Base-by-base conservation (phyloP, 2,888 invertebrate species). In the Mechanitis mazaeus region DNA sequence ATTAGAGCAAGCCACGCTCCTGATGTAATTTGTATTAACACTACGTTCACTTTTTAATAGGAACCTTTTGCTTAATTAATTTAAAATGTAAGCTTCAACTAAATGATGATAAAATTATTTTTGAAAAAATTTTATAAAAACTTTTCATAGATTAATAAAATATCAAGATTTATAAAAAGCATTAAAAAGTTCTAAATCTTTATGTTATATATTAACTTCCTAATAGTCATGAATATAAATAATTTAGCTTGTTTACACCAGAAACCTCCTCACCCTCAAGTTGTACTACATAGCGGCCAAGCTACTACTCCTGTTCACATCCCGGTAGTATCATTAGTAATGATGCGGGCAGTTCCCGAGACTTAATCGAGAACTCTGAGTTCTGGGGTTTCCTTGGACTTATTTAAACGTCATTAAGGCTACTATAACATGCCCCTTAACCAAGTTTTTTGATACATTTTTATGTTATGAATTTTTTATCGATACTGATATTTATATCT, bases 401-500 rank as follows among this genome's bases (percentile, higher is more conserved):
- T 75, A 75, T 78, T 76, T 73, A 69, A 61, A 63, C 66, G 76
- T 83, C 84, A 83, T 85, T 85, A 85, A 82, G 78, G 79, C 58
- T 58, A 46, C 54, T 60, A 62, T 64, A 62, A 53, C 60, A 47
- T 56, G 54, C 61, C 57, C 66, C 59, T 66, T 64, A 64, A 66
- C 60, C 7, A 28, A 2, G 7, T 4, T 9, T 42, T 9, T 42
- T 11, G 9, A 6, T 11, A 9, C 9, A 9, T 42, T 42, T 42
- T 42, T 42, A 42, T 42, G 6, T 42, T 9, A 42, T 2, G 11
- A 9, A 42, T 4, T 42, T 42, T 42, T 42, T 42, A 5, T 42
- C 42, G 6, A 2, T 7, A 7, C 7, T 9, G 4, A 2, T 42
- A 35, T 35, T 35, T 35, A 35, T 35, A 5, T 35, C 3, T 42